phyloP scores from a whole-genome alignment of 2,113 vertebrate genomes.

The Daphoenositta chrysoptera region DNA sequence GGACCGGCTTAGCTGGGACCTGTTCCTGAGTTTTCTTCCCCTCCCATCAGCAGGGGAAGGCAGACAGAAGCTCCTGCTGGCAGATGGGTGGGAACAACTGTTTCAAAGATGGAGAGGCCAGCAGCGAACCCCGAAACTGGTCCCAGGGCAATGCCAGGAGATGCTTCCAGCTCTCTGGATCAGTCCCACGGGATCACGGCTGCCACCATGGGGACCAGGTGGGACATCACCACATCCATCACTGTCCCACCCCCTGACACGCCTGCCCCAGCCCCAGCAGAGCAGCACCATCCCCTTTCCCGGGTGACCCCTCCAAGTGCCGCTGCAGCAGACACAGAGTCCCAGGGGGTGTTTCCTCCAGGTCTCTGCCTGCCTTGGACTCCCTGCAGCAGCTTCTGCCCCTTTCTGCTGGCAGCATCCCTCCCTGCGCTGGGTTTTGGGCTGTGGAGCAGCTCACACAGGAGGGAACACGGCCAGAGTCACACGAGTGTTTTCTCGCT shows the following conservation, averaged over 20 bases:
- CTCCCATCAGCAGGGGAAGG: not conserved
- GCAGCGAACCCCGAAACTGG: accelerated
- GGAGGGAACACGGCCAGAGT: not conserved
- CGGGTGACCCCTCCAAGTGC: not conserved
- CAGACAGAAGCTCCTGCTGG: accelerated
- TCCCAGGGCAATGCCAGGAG: accelerated
- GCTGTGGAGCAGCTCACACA: accelerated
- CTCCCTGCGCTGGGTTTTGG: accelerated
- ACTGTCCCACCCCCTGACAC: not conserved
- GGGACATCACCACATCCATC: not conserved
- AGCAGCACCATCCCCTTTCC: not conserved
- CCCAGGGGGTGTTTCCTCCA: accelerated
- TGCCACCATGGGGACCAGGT: not conserved
- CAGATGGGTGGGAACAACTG: not conserved
- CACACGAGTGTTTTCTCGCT: not conserved
- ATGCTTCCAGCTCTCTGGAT: accelerated
- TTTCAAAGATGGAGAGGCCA: not conserved
- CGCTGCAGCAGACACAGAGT: not conserved
- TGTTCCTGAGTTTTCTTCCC: not conserved
- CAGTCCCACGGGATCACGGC: accelerated
- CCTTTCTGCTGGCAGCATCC: accelerated
- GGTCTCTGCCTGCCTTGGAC: not conserved
- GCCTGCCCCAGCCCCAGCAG: not conserved
- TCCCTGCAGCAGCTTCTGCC: not conserved
- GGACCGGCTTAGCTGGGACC: not conserved